Conservation (phyloP, 2,888 invertebrate genomes). For the Conistra vaccinii region DNA sequence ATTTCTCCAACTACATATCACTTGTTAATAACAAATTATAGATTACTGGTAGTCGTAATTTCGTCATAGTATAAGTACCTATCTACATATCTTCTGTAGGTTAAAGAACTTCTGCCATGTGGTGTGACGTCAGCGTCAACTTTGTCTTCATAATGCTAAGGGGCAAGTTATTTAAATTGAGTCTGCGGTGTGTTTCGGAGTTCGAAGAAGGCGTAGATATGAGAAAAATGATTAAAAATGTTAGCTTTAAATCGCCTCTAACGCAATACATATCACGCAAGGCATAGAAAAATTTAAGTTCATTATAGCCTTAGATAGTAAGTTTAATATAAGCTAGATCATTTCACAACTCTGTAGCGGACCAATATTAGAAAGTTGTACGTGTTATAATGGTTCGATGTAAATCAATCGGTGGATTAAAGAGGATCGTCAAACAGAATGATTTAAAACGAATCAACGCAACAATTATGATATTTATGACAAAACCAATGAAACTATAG, state of each 20-base stretch:
- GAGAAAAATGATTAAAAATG: slow-evolving; percentile 72
- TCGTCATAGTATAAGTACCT: slow-evolving; percentile 79
- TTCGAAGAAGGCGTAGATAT: slow-evolving; percentile 73
- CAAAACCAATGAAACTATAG: slow-evolving; percentile 42
- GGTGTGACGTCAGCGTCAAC: slow-evolving; percentile 69
- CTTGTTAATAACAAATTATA: slow-evolving; percentile 90
- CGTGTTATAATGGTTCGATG: slow-evolving; percentile 83
- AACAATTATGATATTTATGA: slow-evolving; percentile 37
- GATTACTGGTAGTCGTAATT: slow-evolving; percentile 85
- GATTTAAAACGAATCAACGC: slow-evolving; percentile 39
- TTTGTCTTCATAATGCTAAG: slow-evolving; percentile 74
- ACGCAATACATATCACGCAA: slow-evolving; percentile 90
- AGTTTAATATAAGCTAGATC: slow-evolving; percentile 86
- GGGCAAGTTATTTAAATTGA: slow-evolving; percentile 69
- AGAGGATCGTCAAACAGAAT: slow-evolving; percentile 43
- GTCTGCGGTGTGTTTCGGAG: slow-evolving; percentile 68
- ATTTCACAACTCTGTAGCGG: slow-evolving; percentile 90
- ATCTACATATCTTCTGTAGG: slow-evolving; percentile 74
- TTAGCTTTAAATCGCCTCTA: slow-evolving; percentile 88
- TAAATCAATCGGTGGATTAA: slow-evolving; percentile 54
- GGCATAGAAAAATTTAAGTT: slow-evolving; percentile 88
- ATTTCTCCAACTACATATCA: slow-evolving; percentile 90
- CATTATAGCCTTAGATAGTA: slow-evolving; percentile 86
- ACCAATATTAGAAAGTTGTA: slow-evolving; percentile 91
- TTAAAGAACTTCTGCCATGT: slow-evolving; percentile 73